phyloP scores from a whole-genome alignment of 2,797 vertebrate species.

The Anas flavirostris region DNA sequence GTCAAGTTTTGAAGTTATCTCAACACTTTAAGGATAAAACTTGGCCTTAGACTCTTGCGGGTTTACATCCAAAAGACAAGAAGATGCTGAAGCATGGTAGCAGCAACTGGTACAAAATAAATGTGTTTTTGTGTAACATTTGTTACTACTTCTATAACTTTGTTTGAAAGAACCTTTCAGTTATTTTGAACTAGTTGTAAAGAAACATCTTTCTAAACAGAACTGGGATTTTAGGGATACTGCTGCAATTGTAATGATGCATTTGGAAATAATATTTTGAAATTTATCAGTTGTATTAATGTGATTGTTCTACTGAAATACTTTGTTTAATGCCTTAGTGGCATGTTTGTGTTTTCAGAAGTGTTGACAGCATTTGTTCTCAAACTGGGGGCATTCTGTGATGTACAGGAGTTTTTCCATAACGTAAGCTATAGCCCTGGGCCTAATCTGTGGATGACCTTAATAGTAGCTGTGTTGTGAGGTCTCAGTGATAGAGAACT shows the following conservation, averaged over 20 bases:
- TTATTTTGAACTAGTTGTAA: background rate
- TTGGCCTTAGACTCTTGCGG: background rate
- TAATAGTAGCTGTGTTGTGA: background rate
- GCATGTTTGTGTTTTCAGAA: background rate
- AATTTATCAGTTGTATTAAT: background rate
- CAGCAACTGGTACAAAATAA: background rate
- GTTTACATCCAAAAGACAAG: fast-evolving
- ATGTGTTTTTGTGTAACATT: background rate
- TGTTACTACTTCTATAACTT: background rate
- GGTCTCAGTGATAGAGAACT: background rate
- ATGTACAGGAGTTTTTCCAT: background rate
- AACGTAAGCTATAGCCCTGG: background rate
- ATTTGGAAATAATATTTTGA: background rate
- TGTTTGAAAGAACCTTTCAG: background rate
- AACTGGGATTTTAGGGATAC: background rate
- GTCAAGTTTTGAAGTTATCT: background rate
- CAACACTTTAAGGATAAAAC: background rate
- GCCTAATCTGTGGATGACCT: background rate
- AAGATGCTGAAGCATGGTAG: background rate
- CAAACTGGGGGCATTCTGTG: background rate
- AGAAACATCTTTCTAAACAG: background rate
- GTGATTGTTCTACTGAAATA: background rate
- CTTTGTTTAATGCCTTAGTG: background rate
- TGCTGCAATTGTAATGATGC: background rate
- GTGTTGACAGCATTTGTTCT: background rate